phyloP scores from a whole-genome alignment of 2,888 invertebrate species.

The Nomada fucata region DNA sequence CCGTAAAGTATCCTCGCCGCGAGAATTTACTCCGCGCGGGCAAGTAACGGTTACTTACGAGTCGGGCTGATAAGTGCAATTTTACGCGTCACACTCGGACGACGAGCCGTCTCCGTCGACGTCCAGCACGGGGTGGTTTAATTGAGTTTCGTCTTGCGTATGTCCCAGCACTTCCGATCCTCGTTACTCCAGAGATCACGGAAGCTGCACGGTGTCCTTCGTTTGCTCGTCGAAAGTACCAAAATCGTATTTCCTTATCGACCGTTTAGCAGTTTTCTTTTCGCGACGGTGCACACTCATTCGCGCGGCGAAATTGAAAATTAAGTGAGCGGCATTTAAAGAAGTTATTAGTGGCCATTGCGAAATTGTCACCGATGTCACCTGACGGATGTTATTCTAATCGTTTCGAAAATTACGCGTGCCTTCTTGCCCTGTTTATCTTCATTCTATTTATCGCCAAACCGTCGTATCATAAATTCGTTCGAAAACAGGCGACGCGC shows the following conservation, averaged over 20 bases:
- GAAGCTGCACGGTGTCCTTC: background rate
- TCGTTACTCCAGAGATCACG: background rate
- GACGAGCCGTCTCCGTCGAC: constrained; percentile 14
- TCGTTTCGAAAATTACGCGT: background rate
- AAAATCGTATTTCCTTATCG: no score
- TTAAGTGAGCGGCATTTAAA: no score
- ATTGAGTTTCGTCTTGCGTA: constrained; percentile 18
- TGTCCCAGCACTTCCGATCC: constrained; percentile 1
- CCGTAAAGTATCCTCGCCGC: constrained; percentile 2
- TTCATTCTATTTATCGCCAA: background rate
- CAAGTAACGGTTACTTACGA: background rate
- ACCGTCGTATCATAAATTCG: background rate
- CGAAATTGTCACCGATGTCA: no score
- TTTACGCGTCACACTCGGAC: background rate
- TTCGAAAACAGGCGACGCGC: background rate
- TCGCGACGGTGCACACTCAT: no score
- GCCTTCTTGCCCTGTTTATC: background rate
- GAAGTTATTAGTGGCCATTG: no score
- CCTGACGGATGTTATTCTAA: background rate
- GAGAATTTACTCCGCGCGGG: constrained; percentile 2
- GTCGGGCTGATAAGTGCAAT: constrained; percentile 19
- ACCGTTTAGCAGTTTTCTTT: no score
- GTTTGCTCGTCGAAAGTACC: no score
- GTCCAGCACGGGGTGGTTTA: background rate
- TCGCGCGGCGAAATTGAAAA: no score